Percentiles rank a stretch among this genome's conserved stretches.
These are phyloP conservation scores for Luscinia megarhynchos DNA, from an alignment of 2,797 vertebrate species.

Conservation along the genomic window DNA sequence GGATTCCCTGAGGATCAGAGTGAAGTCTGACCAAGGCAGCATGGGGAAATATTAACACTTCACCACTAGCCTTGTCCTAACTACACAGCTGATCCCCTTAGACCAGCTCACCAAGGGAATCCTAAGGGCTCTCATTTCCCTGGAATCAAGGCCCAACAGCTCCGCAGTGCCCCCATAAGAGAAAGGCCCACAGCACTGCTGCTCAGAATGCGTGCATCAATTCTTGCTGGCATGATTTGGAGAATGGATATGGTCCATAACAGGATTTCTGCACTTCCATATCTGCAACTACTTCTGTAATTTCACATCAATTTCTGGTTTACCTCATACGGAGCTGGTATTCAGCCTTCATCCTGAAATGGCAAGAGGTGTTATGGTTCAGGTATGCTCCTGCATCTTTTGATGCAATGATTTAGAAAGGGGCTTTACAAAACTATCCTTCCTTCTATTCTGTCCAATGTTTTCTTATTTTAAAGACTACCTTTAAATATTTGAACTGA, in stretches of 20 bases:
- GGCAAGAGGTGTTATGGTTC: background rate
- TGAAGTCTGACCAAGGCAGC: background rate
- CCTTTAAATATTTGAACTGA: background rate
- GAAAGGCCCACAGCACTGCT: background rate
- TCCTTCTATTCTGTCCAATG: background rate
- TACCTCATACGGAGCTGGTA: background rate
- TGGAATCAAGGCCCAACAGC: background rate
- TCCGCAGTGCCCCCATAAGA: accelerated
- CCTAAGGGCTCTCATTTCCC: background rate
- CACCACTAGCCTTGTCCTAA: background rate
- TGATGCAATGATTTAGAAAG: background rate
- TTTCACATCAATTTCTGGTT: background rate
- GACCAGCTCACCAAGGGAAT: background rate
- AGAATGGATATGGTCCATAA: background rate
- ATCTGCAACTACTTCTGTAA: background rate
- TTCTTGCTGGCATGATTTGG: accelerated
- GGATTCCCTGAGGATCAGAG: background rate
- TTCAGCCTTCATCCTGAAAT: background rate
- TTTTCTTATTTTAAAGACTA: background rate
- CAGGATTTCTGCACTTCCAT: background rate
- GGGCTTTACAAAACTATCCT: background rate
- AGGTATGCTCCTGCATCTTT: background rate
- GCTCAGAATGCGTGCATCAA: background rate
- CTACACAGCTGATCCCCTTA: background rate
- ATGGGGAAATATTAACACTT: background rate